These are phyloP conservation scores for Protaetia brevitarsis DNA, from an alignment of 1,140 invertebrate genomes.

Conservation along the genomic window DNA sequence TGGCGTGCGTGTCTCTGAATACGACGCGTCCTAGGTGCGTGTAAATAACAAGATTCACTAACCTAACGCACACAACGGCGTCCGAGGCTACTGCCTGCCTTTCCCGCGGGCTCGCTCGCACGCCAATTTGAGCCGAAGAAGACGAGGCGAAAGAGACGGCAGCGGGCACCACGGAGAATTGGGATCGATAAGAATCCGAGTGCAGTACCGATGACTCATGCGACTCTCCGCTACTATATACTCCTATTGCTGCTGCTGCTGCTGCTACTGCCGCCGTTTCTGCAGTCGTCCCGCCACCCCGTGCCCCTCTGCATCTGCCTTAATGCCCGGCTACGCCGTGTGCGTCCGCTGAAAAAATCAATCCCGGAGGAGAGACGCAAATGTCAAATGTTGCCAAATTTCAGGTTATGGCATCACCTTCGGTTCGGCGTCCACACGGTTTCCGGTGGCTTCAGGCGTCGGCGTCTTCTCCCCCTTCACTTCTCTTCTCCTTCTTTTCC, in stretches of 20 bases:
- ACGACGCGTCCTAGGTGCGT: conserved; percentile 6
- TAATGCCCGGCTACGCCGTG: conserved; percentile 22
- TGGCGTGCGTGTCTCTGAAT: not conserved
- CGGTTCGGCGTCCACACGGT: too few relatives aligned
- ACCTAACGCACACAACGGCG: conserved; percentile 29
- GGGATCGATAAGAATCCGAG: conserved; percentile 45
- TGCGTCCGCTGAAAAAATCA: conserved; percentile 42
- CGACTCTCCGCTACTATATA: conserved; percentile 35
- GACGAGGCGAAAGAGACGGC: not conserved
- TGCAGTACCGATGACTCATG: conserved; percentile 47
- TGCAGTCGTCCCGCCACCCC: conserved; percentile 27
- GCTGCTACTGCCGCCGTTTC: conserved; percentile 30
- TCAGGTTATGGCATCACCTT: conserved; percentile 25
- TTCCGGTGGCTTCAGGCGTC: too few relatives aligned
- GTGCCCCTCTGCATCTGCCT: conserved; percentile 26
- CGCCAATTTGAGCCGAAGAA: not conserved
- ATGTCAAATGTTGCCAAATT: conserved; percentile 48
- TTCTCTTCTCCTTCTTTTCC: too few relatives aligned
- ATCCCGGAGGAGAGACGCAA: conserved; percentile 39
- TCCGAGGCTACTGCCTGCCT: not conserved
- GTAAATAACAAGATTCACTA: conserved; percentile 29
- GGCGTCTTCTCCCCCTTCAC: too few relatives aligned
- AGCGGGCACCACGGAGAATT: not conserved
- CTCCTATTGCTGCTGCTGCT: not conserved
- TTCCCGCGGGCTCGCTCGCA: not conserved